A percentile compares a stretch with the other conserved stretches of the same genome.
These are phyloP conservation scores for Macrotus californicus DNA, from an alignment of 2,113 vertebrate genomes.

Conservation along the genomic window DNA sequence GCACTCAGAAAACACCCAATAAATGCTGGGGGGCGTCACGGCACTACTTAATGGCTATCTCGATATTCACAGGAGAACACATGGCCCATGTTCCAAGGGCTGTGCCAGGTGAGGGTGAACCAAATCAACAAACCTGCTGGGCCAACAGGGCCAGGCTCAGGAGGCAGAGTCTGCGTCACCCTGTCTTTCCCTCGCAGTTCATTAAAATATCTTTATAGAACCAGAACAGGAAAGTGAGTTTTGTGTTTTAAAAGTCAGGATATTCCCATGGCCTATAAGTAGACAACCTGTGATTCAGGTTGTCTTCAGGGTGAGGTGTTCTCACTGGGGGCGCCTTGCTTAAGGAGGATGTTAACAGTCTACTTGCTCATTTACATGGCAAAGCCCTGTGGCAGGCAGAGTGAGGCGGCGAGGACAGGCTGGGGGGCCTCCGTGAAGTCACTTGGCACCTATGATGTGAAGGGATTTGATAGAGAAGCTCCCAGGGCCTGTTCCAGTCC, in stretches of 20 bases:
- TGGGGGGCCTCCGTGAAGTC: not conserved
- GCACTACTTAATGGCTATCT: no score
- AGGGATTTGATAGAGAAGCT: not conserved
- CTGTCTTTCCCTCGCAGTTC: not conserved
- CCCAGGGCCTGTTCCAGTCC: not conserved
- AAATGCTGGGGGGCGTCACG: fast-evolving
- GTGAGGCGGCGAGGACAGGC: not conserved
- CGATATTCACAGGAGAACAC: not conserved
- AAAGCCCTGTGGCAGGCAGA: not conserved
- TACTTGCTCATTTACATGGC: not conserved
- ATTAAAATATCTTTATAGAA: not conserved
- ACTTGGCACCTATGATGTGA: not conserved
- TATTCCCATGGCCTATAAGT: not conserved
- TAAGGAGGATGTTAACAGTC: not conserved
- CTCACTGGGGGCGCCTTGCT: not conserved
- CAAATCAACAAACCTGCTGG: not conserved
- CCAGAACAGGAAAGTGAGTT: not conserved
- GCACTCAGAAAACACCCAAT: not conserved
- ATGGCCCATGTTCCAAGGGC: not conserved
- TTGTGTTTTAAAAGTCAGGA: not conserved
- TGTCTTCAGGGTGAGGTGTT: not conserved
- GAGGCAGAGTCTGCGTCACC: not conserved
- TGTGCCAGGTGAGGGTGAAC: not conserved
- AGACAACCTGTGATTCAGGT: not conserved
- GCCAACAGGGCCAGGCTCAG: not conserved